Evolutionary conservation across 1,140 invertebrate genomes (phyloP).

Genomic region (Dysdera silvatica): DNA sequence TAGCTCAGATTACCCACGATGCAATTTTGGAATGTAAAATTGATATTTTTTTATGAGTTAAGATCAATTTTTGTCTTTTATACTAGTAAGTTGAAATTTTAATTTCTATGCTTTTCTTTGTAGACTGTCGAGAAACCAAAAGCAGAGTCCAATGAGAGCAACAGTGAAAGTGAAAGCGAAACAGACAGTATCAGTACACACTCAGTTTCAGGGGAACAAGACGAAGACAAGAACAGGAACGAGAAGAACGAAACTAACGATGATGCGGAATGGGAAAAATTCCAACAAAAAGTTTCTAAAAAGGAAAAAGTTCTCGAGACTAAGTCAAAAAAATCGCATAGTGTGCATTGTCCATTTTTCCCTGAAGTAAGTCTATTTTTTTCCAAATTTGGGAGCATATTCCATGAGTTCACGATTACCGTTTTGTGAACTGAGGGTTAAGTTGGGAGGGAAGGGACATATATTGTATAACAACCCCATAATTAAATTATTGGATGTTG

Average conservation of each 20-base stretch:
- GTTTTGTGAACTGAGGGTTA: too few relatives aligned
- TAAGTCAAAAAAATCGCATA: slow-evolving; percentile 86
- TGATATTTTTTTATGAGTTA: not conserved
- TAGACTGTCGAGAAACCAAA: slow-evolving; percentile 5
- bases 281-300: slow-evolving; percentile 50
- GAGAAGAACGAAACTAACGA: slow-evolving; percentile 44
- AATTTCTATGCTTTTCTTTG: not conserved
- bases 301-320: slow-evolving; percentile 82
- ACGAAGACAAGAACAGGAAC: slow-evolving; percentile 40
- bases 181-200: slow-evolving; percentile 1
- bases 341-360: slow-evolving; percentile 91
- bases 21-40: too few relatives aligned
- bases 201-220: slow-evolving; percentile 48
- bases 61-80: not conserved
- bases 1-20: too few relatives aligned
- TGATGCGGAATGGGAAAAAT: slow-evolving; percentile 52
- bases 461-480: too few relatives aligned
- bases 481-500: too few relatives aligned
- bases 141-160: slow-evolving; percentile 22
- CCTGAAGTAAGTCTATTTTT: slow-evolving; percentile 57
- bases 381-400: not conserved
- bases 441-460: too few relatives aligned
- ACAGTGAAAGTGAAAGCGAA: slow-evolving; percentile 9
- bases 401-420: too few relatives aligned
- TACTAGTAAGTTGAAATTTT: not conserved